Base-by-base conservation (phyloP, 2,113 vertebrate genomes). In the Melanerpes formicivorus region DNA sequence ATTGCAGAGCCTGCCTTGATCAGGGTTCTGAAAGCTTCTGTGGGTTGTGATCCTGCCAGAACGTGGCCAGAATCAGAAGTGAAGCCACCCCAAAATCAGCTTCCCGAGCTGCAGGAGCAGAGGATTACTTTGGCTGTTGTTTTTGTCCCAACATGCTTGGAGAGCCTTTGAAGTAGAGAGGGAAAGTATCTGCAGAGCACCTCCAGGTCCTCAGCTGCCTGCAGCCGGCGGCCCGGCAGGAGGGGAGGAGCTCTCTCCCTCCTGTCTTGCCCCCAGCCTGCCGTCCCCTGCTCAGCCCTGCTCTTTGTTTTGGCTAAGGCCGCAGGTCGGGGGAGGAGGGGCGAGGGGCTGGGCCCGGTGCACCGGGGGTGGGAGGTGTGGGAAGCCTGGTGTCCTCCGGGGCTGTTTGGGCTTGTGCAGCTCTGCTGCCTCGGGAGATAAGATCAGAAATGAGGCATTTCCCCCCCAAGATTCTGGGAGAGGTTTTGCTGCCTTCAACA, bases 131-230 rank as follows among this genome's bases (percentile, higher is more conserved):
- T 54, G 9, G 27, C 26, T 27, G 17, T 11, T 34, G 34, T 14
- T 44, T 62, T 71, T 73, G 89, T 84, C 84, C 85, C 55, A 95
- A 96, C 89, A 83, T 16, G 95, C 93, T 94, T 74, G 85, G 56
- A 80, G 93, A 88, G 25, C 54, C 58, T 96, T 96, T 93, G 91
- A 95, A 93, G 90, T 85, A 23, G 15, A 70, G 64, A 29, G 46
- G 13, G 44, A 34, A 54, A 64, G 2, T 0, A 11, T 17, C 6
- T 59, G 74, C 29, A 59, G 66, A 89, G 72, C 58, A 65, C 23
- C 1, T 78, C 70, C 65, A 80, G 56, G 59, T 90, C 8, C 34
- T 46, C 9, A 10, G 40, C 14, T 60, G 65, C 67, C 32, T 80
- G 1, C 66, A 66, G 22, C 29, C 9, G 17, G 26, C 70, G 1